Percentiles rank a stretch among this genome's conserved stretches.
Conservation (phyloP, 2,113 vertebrate genomes). For the Chaetodon trifascialis region DNA sequence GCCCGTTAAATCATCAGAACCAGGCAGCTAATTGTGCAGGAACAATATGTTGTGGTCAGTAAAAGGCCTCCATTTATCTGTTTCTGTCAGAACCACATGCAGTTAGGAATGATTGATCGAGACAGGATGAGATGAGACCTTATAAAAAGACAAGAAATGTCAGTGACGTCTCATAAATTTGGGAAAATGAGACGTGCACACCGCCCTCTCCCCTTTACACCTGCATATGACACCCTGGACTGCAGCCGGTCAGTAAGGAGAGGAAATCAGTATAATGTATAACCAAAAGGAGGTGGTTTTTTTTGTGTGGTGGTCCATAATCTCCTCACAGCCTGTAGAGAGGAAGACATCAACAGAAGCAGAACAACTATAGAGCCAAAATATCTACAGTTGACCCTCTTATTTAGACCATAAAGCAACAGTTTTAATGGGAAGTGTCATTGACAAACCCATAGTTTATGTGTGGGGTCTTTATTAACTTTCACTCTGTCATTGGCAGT, state of each 20-base stretch:
- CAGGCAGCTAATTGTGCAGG: not conserved
- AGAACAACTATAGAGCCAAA: not conserved
- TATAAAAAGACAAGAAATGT: not conserved
- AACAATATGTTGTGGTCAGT: not conserved
- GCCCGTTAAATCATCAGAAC: not conserved
- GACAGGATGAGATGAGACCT: not conserved
- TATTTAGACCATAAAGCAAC: no score
- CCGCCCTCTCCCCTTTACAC: conserved; percentile 17
- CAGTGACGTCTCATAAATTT: not conserved
- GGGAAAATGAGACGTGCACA: conserved; percentile 5
- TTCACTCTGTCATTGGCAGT: not conserved
- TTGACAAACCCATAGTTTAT: not conserved
- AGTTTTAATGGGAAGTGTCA: not conserved
- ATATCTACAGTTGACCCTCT: not conserved
- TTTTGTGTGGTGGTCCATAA: not conserved
- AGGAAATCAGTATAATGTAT: not conserved
- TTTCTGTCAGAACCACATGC: not conserved
- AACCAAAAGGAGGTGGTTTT: not conserved
- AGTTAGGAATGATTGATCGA: not conserved
- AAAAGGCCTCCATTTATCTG: not conserved
- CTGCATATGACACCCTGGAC: conserved; percentile 34
- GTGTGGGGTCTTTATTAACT: not conserved
- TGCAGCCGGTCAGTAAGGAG: conserved; percentile 7
- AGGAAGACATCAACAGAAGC: not conserved
- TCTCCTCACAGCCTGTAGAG: not conserved